Conservation (phyloP, 2,113 vertebrate species). For the Eurypyga helias region DNA sequence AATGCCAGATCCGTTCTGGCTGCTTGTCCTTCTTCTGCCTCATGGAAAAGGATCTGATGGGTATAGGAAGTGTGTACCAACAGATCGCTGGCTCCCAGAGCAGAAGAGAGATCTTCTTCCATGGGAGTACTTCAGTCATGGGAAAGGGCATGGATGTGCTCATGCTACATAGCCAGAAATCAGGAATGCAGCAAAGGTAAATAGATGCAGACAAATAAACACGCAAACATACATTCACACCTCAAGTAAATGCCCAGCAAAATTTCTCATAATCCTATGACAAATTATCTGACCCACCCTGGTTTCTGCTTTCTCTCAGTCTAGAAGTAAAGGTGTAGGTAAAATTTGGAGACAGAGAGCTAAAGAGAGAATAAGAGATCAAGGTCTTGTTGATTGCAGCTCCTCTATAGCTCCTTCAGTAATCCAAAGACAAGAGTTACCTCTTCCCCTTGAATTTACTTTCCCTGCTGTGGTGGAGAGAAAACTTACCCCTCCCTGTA, state of each 20-base stretch:
- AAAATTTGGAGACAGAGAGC: background rate
- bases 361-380: background rate
- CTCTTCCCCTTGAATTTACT: background rate
- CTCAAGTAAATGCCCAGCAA: background rate
- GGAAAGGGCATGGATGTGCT: background rate
- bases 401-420: background rate
- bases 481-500: background rate
- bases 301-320: background rate
- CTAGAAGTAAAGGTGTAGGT: background rate
- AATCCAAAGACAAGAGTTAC: background rate
- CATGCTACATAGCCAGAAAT: background rate
- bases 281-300: background rate
- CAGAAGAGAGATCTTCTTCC: background rate
- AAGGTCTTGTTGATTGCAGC: background rate
- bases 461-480: background rate
- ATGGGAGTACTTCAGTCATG: background rate
- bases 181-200: background rate
- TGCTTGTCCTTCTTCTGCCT: background rate
- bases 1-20: background rate
- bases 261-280: background rate
- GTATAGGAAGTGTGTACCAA: background rate
- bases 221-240: background rate
- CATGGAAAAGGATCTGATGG: background rate
- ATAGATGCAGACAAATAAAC: background rate
- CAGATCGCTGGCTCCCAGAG: background rate